These are phyloP conservation scores for Callorhinus ursinus DNA, from an alignment of 2,113 vertebrate genomes.

Conservation along the genomic window DNA sequence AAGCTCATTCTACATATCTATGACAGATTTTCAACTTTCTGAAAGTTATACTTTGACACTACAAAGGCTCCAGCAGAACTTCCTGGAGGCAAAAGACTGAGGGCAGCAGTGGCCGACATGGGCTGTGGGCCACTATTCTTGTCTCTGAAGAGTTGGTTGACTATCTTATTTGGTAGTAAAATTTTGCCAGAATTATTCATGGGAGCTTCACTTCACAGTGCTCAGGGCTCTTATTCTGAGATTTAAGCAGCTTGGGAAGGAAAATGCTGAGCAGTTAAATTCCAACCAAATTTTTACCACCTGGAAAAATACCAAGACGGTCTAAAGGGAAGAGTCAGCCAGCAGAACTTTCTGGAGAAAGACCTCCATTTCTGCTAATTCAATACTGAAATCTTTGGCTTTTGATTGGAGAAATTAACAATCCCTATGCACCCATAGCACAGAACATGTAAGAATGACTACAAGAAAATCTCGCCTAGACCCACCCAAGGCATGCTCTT, in stretches of 20 bases:
- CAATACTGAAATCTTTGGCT: not conserved
- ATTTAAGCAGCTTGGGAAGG: not conserved
- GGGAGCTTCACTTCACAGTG: not conserved
- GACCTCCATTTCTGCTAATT: not conserved
- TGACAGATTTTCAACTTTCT: not conserved
- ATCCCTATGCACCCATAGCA: not conserved
- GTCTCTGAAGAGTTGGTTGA: not conserved
- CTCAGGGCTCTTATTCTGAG: not conserved
- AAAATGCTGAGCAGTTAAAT: not conserved
- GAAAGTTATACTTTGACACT: not conserved
- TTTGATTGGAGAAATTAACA: constrained; percentile 20
- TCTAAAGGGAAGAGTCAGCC: constrained; percentile 38
- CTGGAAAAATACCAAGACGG: not conserved
- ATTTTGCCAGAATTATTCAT: constrained; percentile 49
- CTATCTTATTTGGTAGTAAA: constrained; percentile 6
- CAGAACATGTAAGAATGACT: not conserved
- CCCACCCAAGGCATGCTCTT: not conserved
- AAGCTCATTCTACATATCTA: not conserved
- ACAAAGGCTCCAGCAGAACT: not conserved
- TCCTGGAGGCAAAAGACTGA: constrained; percentile 27
- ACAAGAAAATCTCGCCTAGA: not conserved
- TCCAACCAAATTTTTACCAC: constrained; percentile 33
- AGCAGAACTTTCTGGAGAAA: not conserved
- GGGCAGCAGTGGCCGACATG: not conserved
- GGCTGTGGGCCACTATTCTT: not conserved